Conservation (phyloP, 2,797 vertebrate genomes). For the Girardinus metallicus region DNA sequence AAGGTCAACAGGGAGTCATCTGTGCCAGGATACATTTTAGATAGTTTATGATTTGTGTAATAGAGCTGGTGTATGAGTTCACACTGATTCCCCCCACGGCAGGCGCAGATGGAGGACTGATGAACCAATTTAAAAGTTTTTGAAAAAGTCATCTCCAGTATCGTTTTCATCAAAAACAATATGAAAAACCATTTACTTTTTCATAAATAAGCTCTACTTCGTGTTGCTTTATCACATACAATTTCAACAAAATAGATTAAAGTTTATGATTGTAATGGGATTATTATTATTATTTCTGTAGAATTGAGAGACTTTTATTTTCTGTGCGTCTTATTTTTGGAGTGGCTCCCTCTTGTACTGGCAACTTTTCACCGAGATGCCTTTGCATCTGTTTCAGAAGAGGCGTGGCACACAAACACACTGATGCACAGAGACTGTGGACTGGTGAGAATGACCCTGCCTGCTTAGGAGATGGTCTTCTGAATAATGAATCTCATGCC, state of each 20-base stretch:
- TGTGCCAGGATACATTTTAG: neutral
- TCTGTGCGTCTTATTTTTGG: neutral
- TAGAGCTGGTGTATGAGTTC: neutral
- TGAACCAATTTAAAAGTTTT: neutral
- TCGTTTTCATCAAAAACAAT: neutral
- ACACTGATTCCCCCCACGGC: neutral
- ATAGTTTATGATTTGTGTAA: neutral
- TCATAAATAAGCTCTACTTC: neutral
- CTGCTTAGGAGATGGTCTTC: conserved; percentile 45
- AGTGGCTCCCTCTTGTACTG: neutral
- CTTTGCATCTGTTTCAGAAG: conserved; percentile 26
- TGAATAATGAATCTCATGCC: conserved; percentile 59
- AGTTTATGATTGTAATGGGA: neutral
- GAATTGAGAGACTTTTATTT: neutral
- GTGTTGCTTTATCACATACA: neutral
- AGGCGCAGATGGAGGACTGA: neutral
- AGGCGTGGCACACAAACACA: conserved; percentile 37
- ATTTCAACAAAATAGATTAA: neutral
- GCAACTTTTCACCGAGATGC: conserved; percentile 28
- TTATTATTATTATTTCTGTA: neutral
- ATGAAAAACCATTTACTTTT: neutral
- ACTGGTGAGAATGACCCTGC: conserved; percentile 36
- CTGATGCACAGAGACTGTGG: conserved; percentile 13
- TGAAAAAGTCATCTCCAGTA: neutral
- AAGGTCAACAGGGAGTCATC: neutral